Percentiles rank a stretch among this genome's conserved stretches.
phyloP scores from a whole-genome alignment of 2,797 vertebrate species.

The Gymnoscopelus braueri region DNA sequence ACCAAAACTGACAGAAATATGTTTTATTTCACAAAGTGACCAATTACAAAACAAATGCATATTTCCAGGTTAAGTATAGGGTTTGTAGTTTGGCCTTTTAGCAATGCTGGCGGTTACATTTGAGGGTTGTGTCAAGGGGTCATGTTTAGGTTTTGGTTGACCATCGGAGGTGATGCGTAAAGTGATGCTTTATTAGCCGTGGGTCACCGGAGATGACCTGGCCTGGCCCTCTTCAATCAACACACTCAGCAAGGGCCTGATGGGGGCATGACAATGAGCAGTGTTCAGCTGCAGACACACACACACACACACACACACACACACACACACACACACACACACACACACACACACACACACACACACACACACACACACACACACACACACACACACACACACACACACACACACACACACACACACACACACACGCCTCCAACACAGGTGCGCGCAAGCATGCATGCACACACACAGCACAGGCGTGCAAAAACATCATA shows the following conservation, averaged over 20 bases:
- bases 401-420: slow-evolving; percentile 17
- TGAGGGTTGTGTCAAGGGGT: slow-evolving; percentile 24
- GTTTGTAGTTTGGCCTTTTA: slow-evolving; percentile 4
- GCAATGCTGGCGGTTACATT: slow-evolving; percentile 30
- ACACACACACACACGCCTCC: neutral
- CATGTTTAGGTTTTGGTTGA: slow-evolving; percentile 56
- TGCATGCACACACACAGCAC: neutral
- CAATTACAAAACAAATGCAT: no score
- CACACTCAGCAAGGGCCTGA: slow-evolving; percentile 41
- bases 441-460: neutral
- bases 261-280: slow-evolving; percentile 51
- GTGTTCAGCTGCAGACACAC: slow-evolving; percentile 14
- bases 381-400: slow-evolving; percentile 3
- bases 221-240: slow-evolving; percentile 61
- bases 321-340: slow-evolving; percentile 1
- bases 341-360: neutral
- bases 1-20: no score
- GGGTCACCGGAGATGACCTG: slow-evolving; percentile 64
- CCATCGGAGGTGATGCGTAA: slow-evolving; percentile 56
- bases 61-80: slow-evolving; percentile 15
- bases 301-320: slow-evolving; percentile 18
- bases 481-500: neutral
- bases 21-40: no score
- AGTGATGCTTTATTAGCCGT: slow-evolving; percentile 69
- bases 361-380: slow-evolving; percentile 3